These are phyloP conservation scores for Heliconius cydno DNA, from an alignment of 2,888 invertebrate species.

Conservation along the genomic window DNA sequence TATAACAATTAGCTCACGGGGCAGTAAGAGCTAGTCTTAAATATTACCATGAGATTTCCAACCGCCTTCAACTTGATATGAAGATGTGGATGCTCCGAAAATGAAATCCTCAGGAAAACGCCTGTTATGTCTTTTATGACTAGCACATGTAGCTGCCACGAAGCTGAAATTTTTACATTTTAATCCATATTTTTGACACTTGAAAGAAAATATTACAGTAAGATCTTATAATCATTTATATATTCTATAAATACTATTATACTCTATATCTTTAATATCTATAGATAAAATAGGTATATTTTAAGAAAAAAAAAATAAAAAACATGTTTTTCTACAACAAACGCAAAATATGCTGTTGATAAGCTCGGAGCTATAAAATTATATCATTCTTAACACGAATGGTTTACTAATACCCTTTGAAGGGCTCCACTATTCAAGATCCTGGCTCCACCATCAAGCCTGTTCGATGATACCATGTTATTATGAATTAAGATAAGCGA, in stretches of 20 bases:
- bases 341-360: too few species aligned
- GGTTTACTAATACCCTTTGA: too few species aligned
- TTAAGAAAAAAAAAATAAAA: too few species aligned
- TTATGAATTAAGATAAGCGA: background rate
- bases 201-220: too few species aligned
- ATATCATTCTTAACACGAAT: background rate
- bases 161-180: background rate
- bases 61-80: slow-evolving; percentile 68
- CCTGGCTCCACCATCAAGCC: background rate
- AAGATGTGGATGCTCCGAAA: slow-evolving; percentile 65
- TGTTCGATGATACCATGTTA: background rate
- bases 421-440: background rate
- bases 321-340: too few species aligned
- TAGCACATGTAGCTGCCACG: background rate
- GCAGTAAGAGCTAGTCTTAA: background rate
- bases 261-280: background rate
- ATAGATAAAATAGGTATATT: background rate
- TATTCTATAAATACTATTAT: background rate
- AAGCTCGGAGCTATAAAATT: background rate
- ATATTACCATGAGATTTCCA: slow-evolving; percentile 65
- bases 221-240: too few species aligned
- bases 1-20: too few species aligned
- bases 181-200: too few species aligned
- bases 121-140: slow-evolving; percentile 39
- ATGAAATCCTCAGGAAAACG: slow-evolving; percentile 65